Base-by-base conservation (phyloP, 2,113 vertebrate species). In the Rhadina sibilatrix region DNA sequence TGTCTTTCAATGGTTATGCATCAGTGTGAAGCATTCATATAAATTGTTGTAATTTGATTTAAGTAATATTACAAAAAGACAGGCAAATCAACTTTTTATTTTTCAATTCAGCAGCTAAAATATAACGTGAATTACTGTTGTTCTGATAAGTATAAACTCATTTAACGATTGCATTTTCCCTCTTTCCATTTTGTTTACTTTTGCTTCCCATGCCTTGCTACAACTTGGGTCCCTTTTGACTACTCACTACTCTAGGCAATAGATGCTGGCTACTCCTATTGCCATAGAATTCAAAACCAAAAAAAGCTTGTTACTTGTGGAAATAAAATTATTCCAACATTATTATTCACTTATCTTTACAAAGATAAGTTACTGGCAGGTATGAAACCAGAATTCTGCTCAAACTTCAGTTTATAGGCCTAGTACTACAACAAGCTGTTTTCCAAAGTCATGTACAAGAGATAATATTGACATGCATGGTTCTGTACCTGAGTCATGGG, bases 401-500 rank as follows among this genome's bases (percentile, higher is more conserved):
- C 1, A 8, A 92, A 79, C 9, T 56, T 81, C 42, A 53, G 38
- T 65, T 17, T 1, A 2, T 7, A 81, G 11, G 20, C 83, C 50
- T 44, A 47, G 15, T n/a, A 60, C 33, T 46, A 50, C 69, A 93
- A 13, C 11, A 93, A 94, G 6, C 14, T 83, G 20, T 57, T 87
- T 82, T 57, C 21, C 80, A 35, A 79, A 83, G 77, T 56, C 21
- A 4, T 1, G 5, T 21, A 49, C 6, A 38, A 60, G 42, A 64
- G 30, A 31, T 35, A 76, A 82, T n/a, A 59, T 12, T 46, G 20
- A 38, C 35, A 27, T 40, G 28, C n/a, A 69, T 14, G n/a, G 37
- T 83, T 78, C 47, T 68, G 37, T 97, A 99, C 99, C 96, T 98
- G 92, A 13, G 99, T 99, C 99, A 99, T 99, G 21, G 98, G 99